Evolutionary conservation across 2,797 vertebrate species (phyloP), one percentile per base, ranked within the genome.

Genomic region (Anableps anableps): DNA sequence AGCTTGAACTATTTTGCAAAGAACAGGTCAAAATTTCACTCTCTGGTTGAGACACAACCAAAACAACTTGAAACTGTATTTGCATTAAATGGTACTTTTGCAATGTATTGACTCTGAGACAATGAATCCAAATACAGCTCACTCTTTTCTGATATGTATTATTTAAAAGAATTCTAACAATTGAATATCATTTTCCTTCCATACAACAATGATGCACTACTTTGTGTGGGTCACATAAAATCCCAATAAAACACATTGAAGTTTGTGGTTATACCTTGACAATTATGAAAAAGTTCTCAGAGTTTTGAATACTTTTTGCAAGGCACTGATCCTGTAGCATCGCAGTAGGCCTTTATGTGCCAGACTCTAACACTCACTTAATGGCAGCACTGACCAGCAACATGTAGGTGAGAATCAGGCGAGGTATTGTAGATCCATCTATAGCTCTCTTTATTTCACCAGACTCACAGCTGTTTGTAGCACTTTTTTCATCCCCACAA

Each of bases 401-500:
- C 2, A 5, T 26, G 10, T 55, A 60, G 14, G 31, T 62, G 70
- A 74, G 45, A 51, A 73, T 45, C 29, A 14, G 76, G 51, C 45
- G 34, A 76, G 34, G 23, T 31, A 10, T 71, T 72, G 41, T 4
- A 41, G n/a, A 21, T 75, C 36, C 7, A 53, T 72, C n/a, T 2
- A 48, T 72, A 14, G 16, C 45, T 19, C 41, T 78, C 23, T 70
- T 53, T 78, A 4, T 51, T 71, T 75, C 48, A 64, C 74, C 53
- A 17, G 11, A 7, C 31, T 31, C 43, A 45, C 36, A 71, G 50
- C 62, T 80, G 19, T 77, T 80, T 74, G 72, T 74, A 58, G n/a
- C 76, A 38, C 55, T 48, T 78, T 19, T 62, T 80, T 76, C 62
- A 70, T 80, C 62, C 60, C 58, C 31, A 51, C 62, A 62, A 38